These are phyloP conservation scores for Zoanthus solanderi DNA, from an alignment of 92 coral and sea anemone species.

Conservation along the genomic window DNA sequence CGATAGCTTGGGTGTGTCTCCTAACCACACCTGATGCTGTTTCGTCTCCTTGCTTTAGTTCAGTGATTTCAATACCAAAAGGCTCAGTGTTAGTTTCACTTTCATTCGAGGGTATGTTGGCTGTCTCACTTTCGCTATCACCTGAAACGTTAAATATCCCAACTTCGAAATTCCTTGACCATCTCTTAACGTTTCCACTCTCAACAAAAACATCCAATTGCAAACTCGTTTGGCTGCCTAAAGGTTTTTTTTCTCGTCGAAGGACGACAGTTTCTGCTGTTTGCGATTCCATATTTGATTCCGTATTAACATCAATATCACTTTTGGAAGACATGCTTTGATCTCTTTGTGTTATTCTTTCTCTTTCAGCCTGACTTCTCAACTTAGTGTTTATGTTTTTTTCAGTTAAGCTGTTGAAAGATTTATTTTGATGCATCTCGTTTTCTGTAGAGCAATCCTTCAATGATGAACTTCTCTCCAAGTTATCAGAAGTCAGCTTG, in stretches of 20 bases:
- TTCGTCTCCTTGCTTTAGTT: slow-evolving; percentile 25
- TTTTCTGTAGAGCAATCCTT: slow-evolving; percentile 1
- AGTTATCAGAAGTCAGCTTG: neutral
- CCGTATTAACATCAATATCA: slow-evolving; percentile 41
- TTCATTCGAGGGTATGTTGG: slow-evolving; percentile 32
- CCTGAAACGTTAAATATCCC: slow-evolving; percentile 67
- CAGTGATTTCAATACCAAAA: slow-evolving; percentile 6
- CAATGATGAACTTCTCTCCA: slow-evolving; percentile 10
- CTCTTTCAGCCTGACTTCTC: neutral
- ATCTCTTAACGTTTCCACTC: slow-evolving; percentile 85
- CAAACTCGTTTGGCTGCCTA: neutral
- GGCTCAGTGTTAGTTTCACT: slow-evolving; percentile 7
- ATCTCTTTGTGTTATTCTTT: neutral
- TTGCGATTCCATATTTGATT: slow-evolving; percentile 1
- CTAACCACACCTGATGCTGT: slow-evolving; percentile 70
- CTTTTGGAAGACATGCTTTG: slow-evolving; percentile 6
- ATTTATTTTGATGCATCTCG: neutral
- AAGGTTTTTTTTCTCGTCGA: slow-evolving; percentile 4
- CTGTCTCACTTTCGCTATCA: slow-evolving; percentile 62
- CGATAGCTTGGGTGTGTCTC: slow-evolving; percentile 71
- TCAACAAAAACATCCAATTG: slow-evolving; percentile 64
- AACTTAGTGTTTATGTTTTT: neutral
- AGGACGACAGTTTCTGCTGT: slow-evolving; percentile 8
- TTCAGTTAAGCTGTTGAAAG: neutral
- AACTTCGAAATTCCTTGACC: slow-evolving; percentile 84